phyloP scores from a whole-genome alignment of 1,140 invertebrate genomes.

The Macrobrachium rosenbergii region DNA sequence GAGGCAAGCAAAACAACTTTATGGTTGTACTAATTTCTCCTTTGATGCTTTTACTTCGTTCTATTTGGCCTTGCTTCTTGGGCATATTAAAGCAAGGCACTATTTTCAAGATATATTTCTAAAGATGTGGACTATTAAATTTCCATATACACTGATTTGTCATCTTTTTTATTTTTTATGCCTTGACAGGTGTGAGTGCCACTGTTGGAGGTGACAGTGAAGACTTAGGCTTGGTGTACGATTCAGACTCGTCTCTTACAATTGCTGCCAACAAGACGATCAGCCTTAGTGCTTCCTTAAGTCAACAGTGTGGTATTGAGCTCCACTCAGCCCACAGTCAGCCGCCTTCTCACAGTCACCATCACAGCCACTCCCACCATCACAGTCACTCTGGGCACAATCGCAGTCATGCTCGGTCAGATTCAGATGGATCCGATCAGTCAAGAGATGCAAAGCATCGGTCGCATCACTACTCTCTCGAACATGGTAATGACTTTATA shows the following conservation, averaged over 20 bases:
- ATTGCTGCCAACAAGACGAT: constrained; percentile 70
- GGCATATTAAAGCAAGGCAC: too few species aligned
- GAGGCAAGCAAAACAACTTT: too few species aligned
- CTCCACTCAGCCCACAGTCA: constrained; percentile 40
- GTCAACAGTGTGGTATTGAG: constrained; percentile 59
- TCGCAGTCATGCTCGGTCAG: constrained; percentile 32
- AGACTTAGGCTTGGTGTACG: constrained; percentile 62
- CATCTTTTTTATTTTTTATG: too few species aligned
- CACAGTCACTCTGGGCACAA: constrained; percentile 19
- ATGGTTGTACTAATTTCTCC: too few species aligned
- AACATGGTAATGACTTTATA: constrained; percentile 25
- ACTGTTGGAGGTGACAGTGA: not conserved
- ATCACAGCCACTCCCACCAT: constrained; percentile 9
- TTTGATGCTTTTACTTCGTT: too few species aligned
- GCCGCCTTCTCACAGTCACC: constrained; percentile 25
- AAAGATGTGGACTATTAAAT: too few species aligned
- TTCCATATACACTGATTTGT: too few species aligned
- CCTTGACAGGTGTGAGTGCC: not conserved
- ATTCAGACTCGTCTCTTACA: constrained; percentile 70
- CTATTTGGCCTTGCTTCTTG: too few species aligned
- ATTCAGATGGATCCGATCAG: constrained; percentile 54
- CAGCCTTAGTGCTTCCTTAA: constrained; percentile 69
- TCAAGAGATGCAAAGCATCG: constrained; percentile 50
- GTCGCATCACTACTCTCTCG: constrained; percentile 18
- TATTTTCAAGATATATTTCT: too few species aligned